A percentile compares a stretch with the other conserved stretches of the same genome.
These are phyloP conservation scores for Triops longicaudatus DNA, from an alignment of 1,140 invertebrate species.

Conservation along the genomic window DNA sequence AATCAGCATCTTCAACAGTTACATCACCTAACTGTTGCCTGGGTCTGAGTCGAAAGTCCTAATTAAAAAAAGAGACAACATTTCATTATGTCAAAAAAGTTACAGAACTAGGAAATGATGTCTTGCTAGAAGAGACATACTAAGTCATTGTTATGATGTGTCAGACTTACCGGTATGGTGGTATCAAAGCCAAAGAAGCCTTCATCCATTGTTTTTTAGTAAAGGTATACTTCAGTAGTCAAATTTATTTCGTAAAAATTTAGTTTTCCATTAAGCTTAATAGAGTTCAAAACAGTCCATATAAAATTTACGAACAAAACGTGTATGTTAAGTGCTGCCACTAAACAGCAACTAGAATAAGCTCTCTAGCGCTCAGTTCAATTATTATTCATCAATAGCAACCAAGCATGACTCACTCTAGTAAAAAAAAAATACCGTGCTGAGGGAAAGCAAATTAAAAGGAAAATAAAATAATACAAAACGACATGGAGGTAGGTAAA, in stretches of 20 bases:
- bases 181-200: slow-evolving; percentile 29
- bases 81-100: background rate
- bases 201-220: background rate
- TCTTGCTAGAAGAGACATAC: background rate
- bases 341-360: background rate
- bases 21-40: slow-evolving; percentile 28
- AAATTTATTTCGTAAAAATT: background rate
- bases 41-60: slow-evolving; percentile 13
- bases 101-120: background rate
- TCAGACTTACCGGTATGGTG: slow-evolving; percentile 21
- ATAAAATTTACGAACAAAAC: background rate
- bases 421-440: background rate
- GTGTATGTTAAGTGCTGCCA: background rate
- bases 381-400: background rate
- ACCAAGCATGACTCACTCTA: background rate
- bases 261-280: background rate
- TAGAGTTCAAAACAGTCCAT: background rate
- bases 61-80: background rate
- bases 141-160: background rate
- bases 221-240: background rate
- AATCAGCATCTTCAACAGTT: slow-evolving; percentile 65
- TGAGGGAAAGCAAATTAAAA: background rate
- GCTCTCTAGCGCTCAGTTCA: background rate
- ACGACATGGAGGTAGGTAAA: too few species aligned
- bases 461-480: too few species aligned